Evolutionary conservation across 2,113 vertebrate species (phyloP).

Genomic region (Aramus guarauna): DNA sequence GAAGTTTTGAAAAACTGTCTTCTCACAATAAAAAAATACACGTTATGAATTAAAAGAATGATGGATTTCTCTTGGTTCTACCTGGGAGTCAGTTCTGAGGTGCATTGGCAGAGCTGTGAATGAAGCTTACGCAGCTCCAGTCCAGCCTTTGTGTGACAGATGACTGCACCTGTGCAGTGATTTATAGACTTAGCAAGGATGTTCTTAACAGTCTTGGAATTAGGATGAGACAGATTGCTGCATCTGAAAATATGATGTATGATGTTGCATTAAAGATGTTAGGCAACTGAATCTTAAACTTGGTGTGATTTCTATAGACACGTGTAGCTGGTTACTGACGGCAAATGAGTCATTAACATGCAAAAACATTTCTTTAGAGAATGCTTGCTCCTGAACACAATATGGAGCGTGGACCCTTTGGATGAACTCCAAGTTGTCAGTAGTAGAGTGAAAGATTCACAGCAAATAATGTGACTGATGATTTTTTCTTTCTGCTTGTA

Average conservation of each 20-base stretch:
- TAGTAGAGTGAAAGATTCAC: not conserved
- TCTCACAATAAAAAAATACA: not conserved
- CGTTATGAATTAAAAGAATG: not conserved
- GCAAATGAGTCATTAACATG: constrained; percentile 16
- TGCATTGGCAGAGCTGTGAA: not conserved
- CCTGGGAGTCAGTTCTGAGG: not conserved
- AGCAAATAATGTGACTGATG: not conserved
- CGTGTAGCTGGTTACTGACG: not conserved
- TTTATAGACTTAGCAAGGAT: not conserved
- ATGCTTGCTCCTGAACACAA: not conserved
- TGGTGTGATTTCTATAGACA: not conserved
- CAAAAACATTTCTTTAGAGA: constrained; percentile 11
- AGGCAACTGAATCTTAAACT: not conserved
- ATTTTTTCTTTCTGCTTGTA: constrained; percentile 9
- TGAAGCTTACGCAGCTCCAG: not conserved
- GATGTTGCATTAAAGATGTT: not conserved
- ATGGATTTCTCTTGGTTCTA: not conserved
- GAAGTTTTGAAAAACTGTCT: not conserved
- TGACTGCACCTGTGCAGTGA: not conserved
- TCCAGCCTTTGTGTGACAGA: not conserved
- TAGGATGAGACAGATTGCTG: not conserved
- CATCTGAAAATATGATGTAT: constrained; percentile 26
- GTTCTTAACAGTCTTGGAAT: not conserved
- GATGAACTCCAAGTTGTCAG: constrained; percentile 16
- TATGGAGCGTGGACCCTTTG: not conserved